phyloP scores from a whole-genome alignment of 2,888 invertebrate species.

The Chaitophorus viminalis region DNA sequence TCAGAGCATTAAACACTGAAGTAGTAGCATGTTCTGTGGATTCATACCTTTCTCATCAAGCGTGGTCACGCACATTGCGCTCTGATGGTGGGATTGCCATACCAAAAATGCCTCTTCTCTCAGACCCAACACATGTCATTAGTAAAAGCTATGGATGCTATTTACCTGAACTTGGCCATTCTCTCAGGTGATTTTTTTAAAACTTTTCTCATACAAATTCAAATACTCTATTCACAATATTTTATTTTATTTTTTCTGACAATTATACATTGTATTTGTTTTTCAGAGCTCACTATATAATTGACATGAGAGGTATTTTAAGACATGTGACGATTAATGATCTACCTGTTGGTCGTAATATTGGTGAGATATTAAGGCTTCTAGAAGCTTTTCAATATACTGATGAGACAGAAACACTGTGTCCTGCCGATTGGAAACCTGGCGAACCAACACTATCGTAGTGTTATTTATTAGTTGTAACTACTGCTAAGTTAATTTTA shows the following conservation, averaged over 20 bases:
- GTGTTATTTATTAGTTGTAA: conserved; percentile 20
- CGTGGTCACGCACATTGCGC: conserved; percentile 91
- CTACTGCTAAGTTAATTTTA: conserved; percentile 34
- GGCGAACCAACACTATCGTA: conserved; percentile 70
- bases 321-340: conserved; percentile 97
- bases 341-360: conserved; percentile 89
- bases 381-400: conserved; percentile 96
- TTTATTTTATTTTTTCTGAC: no score
- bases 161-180: conserved; percentile 89
- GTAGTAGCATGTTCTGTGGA: conserved; percentile 91
- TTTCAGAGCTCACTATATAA: conserved; percentile 87
- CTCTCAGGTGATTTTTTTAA: conserved; percentile 73
- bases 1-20: conserved; percentile 82
- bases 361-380: conserved; percentile 90
- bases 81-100: conserved; percentile 90
- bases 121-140: conserved; percentile 90
- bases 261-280: neutral
- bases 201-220: neutral
- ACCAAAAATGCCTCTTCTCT: conserved; percentile 87
- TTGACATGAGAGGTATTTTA: conserved; percentile 86
- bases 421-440: conserved; percentile 95
- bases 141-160: conserved; percentile 94
- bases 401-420: conserved; percentile 91
- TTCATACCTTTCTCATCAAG: conserved; percentile 89
- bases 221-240: neutral